Percentiles rank a stretch among this genome's conserved stretches.
Evolutionary conservation across 2,113 vertebrate species (phyloP).

Genomic region (Brachypodius melanocephalos): DNA sequence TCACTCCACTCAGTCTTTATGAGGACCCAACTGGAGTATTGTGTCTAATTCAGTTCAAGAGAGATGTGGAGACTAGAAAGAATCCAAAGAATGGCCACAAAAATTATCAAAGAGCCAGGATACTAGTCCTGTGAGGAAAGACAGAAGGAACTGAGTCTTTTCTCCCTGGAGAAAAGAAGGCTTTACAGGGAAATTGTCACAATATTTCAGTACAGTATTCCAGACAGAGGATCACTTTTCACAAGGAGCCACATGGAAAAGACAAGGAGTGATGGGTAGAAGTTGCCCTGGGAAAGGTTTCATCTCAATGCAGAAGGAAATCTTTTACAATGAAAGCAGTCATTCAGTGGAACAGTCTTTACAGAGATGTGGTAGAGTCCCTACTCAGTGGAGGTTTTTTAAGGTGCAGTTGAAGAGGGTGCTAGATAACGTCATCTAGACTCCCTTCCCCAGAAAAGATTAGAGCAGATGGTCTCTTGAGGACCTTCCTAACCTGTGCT

Average conservation of each 20-base stretch:
- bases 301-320: neutral
- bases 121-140: neutral
- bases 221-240: neutral
- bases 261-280: neutral
- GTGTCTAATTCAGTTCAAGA: neutral
- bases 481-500: neutral
- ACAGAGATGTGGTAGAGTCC: accelerated
- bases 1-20: accelerated
- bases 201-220: neutral
- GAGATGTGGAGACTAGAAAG: neutral
- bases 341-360: neutral
- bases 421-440: neutral
- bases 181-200: neutral
- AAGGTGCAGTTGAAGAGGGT: neutral
- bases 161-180: neutral
- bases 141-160: neutral
- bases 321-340: neutral
- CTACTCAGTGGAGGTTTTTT: neutral
- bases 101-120: neutral
- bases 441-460: neutral
- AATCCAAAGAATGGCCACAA: neutral
- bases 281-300: neutral
- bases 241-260: neutral
- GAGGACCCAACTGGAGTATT: neutral
- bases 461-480: neutral